Base-by-base conservation (phyloP, 1,140 invertebrate genomes). In the Nixonia krombeini region DNA sequence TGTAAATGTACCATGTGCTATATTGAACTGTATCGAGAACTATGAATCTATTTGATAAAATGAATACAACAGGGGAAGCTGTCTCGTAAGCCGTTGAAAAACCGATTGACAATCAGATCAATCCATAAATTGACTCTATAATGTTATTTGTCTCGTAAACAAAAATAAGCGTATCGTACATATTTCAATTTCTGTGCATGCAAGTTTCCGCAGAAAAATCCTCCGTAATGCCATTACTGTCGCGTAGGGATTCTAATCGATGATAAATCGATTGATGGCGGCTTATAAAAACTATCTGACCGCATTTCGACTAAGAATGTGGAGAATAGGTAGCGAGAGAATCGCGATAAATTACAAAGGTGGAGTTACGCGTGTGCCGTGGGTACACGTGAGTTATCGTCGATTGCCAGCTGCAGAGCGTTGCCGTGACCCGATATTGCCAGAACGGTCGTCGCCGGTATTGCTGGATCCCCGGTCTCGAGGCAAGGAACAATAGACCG, bases 331-430 rank as follows among this genome's bases (percentile, higher is more conserved):
- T 49, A 58, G 50, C 41, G 35, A 57, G 61, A 55, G 61, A 78
- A 70, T 73, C 61, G 70, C 67, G 72, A 70, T 71, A 76, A 76
- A 76, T 78, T 71, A 67, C 63, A 51, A 59, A 66, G 63, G 63
- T 33, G 55, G 56, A 66, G 55, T 66, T 53, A 66, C 55, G 55
- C 50, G 56, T 55, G 55, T 65, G 41, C 44, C 40, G 66, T 72
- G 61, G 53, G 57, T 59, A 72, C 67, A 67, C 67, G 55, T 74
- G 73, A 81, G 72, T 79, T 81, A 81, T 81, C 72, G 67, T 59
- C 47, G 61, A 16, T 62, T 76, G 77, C 63, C 76, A 66, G 68
- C 35, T 53, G 65, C 73, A 74, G 68, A 28, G 44, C 50, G 53
- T 40, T 40, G 69, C 67, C 53, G 70, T 75, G 75, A 76, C 72